Conservation (phyloP, 2,888 invertebrate genomes). For the Drosophila hamatofila region DNA sequence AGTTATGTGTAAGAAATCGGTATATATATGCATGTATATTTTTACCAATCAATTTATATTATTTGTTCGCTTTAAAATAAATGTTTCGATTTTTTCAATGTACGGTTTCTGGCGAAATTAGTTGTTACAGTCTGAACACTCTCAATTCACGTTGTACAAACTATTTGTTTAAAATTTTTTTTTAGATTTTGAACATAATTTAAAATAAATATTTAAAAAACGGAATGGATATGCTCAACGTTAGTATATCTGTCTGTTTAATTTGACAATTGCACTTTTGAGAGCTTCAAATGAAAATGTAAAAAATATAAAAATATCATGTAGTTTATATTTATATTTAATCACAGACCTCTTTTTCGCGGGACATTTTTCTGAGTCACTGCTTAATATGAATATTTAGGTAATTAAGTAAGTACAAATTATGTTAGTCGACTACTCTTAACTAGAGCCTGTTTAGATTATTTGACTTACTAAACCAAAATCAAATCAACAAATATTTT, state of each 20-base stretch:
- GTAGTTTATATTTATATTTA: neutral
- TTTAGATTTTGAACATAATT: neutral
- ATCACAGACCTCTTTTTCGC: neutral
- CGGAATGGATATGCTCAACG: neutral
- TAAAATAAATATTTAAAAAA: neutral
- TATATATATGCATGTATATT: neutral
- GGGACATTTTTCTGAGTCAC: neutral
- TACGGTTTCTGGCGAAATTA: neutral
- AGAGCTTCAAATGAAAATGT: neutral
- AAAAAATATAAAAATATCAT: neutral
- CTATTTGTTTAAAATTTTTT: neutral
- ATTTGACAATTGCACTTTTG: neutral
- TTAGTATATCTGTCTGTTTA: neutral
- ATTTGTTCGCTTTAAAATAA: slow-evolving; percentile 13
- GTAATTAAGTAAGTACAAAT: slow-evolving; percentile 2
- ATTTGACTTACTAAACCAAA: neutral
- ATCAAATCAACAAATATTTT: neutral
- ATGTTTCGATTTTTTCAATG: slow-evolving; percentile 17
- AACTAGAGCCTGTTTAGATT: neutral
- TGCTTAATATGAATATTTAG: neutral
- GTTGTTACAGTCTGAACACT: neutral
- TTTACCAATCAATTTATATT: slow-evolving; percentile 3
- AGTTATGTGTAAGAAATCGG: neutral
- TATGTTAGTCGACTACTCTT: too few relatives aligned
- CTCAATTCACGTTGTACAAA: neutral